Conservation (phyloP, 2,113 vertebrate species). For the Odontesthes bonariensis region DNA sequence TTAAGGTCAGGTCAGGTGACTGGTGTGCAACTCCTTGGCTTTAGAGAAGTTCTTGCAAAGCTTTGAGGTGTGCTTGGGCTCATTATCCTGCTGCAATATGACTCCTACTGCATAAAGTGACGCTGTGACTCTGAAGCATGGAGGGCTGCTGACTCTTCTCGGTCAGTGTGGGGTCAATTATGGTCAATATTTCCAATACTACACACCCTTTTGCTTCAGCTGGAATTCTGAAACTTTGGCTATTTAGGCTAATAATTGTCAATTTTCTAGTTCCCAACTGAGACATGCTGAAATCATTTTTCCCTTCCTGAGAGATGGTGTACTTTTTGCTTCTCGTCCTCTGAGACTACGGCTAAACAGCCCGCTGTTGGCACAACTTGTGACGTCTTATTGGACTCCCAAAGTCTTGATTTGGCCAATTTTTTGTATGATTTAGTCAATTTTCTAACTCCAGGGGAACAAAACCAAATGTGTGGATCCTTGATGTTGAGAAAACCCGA, state of each 20-base stretch:
- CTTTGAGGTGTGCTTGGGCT: slow-evolving; percentile 1
- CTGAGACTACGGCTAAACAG: not conserved
- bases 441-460: not conserved
- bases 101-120: not conserved
- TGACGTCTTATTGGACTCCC: not conserved
- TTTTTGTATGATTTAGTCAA: too few relatives aligned
- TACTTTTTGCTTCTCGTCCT: not conserved
- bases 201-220: not conserved
- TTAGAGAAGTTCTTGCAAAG: not conserved
- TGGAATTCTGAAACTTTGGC: not conserved
- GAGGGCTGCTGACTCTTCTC: not conserved
- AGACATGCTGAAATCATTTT: not conserved
- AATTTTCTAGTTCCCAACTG: too few relatives aligned
- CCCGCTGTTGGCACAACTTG: not conserved
- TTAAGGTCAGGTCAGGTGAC: not conserved
- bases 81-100: not conserved
- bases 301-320: not conserved
- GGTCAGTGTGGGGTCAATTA: not conserved
- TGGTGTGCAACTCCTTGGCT: not conserved
- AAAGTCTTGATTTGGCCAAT: not conserved
- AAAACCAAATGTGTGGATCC: too few relatives aligned
- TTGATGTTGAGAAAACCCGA: too few relatives aligned
- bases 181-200: not conserved
- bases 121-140: not conserved
- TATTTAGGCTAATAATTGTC: not conserved